Percentiles rank a stretch among this genome's conserved stretches.
These are phyloP conservation scores for Lysandra coridon DNA, from an alignment of 2,888 invertebrate genomes.

Conservation along the genomic window DNA sequence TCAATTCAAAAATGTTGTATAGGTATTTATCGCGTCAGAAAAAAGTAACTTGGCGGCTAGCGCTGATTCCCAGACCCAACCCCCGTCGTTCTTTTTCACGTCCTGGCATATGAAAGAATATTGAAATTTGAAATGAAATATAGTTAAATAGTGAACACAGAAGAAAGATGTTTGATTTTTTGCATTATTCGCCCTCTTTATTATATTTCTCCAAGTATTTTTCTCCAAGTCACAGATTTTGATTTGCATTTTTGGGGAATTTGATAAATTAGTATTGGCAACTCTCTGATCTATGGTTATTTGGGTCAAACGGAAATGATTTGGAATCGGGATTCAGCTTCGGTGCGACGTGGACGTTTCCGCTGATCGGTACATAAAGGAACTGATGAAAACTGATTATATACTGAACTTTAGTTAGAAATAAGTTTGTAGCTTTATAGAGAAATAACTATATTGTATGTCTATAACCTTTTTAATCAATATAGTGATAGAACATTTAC, in stretches of 20 bases:
- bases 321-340: constrained; percentile 3
- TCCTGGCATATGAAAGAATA: no score
- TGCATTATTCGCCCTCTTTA: no score
- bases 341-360: constrained; percentile 12
- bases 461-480: neutral
- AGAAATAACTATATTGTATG: neutral
- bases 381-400: neutral
- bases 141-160: no score
- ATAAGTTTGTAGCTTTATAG: neutral
- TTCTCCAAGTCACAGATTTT: no score
- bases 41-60: no score
- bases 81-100: no score
- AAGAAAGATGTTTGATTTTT: no score
- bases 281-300: neutral
- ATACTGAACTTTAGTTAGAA: constrained; percentile 3
- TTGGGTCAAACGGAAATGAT: neutral
- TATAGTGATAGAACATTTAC: neutral
- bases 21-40: no score
- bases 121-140: no score
- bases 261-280: neutral
- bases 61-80: no score
- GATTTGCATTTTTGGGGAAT: neutral
- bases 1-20: no score
- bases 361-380: neutral
- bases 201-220: no score